Evolutionary conservation across 2,888 invertebrate species (phyloP), one percentile per base, ranked within the genome.

Genomic region (Gandaritis pyraliata): DNA sequence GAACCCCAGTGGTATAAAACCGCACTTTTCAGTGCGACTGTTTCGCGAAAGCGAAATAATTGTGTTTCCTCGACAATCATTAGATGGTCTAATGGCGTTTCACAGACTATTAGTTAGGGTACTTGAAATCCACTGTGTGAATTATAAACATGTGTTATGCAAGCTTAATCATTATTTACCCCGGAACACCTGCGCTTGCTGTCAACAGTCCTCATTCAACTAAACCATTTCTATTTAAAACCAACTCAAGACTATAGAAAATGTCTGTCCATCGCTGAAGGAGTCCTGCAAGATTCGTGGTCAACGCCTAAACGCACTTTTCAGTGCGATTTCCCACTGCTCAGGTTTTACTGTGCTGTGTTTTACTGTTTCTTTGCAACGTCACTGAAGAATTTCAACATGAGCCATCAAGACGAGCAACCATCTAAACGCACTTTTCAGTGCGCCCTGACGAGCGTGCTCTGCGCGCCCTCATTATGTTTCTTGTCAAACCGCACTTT

Each of bases 1-100:
- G 13, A 47, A 2, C 29, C 23, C 16, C 8, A 51, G 16, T 47
- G 12, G 43, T 43, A 15, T 43, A 33, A 58, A 63, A 13, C 51
- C 58, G 58, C 51, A 56, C 56, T 61, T 56, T 47, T 56, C 61
- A 55, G 41, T 47, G 58, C 58, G 58, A 58, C n/a, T 16, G 49
- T 50, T 38, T 55, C 55, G 18, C 30, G 6, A 41, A 4, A 59
- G 18, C 49, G 43, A 43, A 33, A 11, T 7, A 5, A 33, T 2
- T 49, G 12, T 41, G 43, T 38, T 49, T 49, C 41, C 39, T 55
- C 39, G 12, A 55, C 54, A 23, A 47, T 23, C 23, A 7, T 10
- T 33, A 11, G 5, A 33, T 23, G 33, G 33, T 33, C 8, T n/a
- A 38, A n/a, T 38, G 10, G 38, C 38, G 18, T 16, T 10, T 45